Conservation (phyloP, 2,797 vertebrate species). For the Microctenopoma lineatum region DNA sequence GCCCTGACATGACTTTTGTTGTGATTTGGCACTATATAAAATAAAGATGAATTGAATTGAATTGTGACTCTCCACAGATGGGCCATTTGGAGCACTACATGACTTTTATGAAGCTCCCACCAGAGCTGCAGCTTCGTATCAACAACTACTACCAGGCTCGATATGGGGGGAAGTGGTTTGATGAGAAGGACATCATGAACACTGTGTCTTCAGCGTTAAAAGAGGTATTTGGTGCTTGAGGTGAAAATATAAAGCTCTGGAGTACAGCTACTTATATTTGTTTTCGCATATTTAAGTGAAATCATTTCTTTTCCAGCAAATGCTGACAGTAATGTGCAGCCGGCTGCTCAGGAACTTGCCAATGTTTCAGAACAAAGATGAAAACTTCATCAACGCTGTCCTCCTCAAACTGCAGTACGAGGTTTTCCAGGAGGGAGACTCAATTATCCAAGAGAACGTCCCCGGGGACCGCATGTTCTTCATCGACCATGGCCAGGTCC, state of each 20-base stretch:
- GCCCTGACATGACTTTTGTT: too few relatives aligned
- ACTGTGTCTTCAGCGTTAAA: slow-evolving; percentile 81
- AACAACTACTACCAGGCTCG: slow-evolving; percentile 83
- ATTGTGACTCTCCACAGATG: slow-evolving; percentile 64
- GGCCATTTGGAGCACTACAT: slow-evolving; percentile 85
- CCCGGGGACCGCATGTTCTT: slow-evolving; percentile 80
- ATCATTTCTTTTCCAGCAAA: slow-evolving; percentile 66
- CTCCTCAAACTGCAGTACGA: slow-evolving; percentile 73
- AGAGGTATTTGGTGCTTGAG: slow-evolving; percentile 58
- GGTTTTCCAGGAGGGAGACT: slow-evolving; percentile 73
- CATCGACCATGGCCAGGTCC: slow-evolving; percentile 77
- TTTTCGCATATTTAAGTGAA: not conserved
- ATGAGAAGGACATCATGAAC: slow-evolving; percentile 81
- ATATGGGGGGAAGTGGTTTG: slow-evolving; percentile 82
- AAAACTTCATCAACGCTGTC: slow-evolving; percentile 75
- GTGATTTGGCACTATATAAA: too few relatives aligned
- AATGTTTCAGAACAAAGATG: slow-evolving; percentile 70
- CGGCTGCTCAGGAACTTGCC: slow-evolving; percentile 76
- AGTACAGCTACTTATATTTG: not conserved
- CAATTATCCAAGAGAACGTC: slow-evolving; percentile 63
- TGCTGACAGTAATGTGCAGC: slow-evolving; percentile 69
- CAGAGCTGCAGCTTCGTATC: slow-evolving; percentile 81
- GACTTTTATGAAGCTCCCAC: slow-evolving; percentile 85
- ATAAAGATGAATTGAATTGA: too few relatives aligned
- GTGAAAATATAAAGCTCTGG: not conserved